phyloP scores from a whole-genome alignment of 2,888 invertebrate species.

The Trissoscelio sp. region DNA sequence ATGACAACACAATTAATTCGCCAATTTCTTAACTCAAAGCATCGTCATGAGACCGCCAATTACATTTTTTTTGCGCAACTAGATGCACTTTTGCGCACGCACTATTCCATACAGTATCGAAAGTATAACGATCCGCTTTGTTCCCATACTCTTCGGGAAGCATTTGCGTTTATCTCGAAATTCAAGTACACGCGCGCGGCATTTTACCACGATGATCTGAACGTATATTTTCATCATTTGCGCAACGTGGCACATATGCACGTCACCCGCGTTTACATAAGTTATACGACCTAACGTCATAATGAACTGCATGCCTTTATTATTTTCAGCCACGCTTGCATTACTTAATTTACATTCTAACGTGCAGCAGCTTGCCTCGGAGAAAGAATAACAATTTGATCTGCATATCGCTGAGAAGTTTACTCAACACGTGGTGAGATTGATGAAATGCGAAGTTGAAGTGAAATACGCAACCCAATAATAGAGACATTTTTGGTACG shows the following conservation, averaged over 20 bases:
- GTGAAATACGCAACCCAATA: neutral
- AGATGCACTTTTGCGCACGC: slow-evolving; percentile 43
- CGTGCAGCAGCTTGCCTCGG: neutral
- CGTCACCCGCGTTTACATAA: slow-evolving; percentile 51
- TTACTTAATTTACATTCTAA: slow-evolving; percentile 39
- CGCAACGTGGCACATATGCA: slow-evolving; percentile 24
- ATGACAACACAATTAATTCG: slow-evolving; percentile 45
- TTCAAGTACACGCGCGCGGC: slow-evolving; percentile 12
- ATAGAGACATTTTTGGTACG: neutral
- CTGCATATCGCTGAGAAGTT: slow-evolving; percentile 17
- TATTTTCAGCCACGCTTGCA: slow-evolving; percentile 24
- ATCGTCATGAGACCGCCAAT: slow-evolving; percentile 45
- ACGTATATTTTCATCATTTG: slow-evolving; percentile 45
- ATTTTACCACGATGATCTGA: slow-evolving; percentile 14
- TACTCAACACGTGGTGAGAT: slow-evolving; percentile 2
- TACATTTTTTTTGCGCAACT: slow-evolving; percentile 53
- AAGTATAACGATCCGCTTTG: slow-evolving; percentile 21
- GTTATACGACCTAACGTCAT: slow-evolving; percentile 46
- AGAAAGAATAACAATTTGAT: slow-evolving; percentile 40
- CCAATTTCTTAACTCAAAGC: slow-evolving; percentile 36
- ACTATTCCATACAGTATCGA: slow-evolving; percentile 14
- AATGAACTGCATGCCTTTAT: slow-evolving; percentile 31
- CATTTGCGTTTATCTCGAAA: slow-evolving; percentile 20
- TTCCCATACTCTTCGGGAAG: slow-evolving; percentile 36
- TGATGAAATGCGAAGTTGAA: neutral